A percentile compares a stretch with the other conserved stretches of the same genome.
Conservation (phyloP, 2,113 vertebrate species). For the Quiscalus mexicanus region DNA sequence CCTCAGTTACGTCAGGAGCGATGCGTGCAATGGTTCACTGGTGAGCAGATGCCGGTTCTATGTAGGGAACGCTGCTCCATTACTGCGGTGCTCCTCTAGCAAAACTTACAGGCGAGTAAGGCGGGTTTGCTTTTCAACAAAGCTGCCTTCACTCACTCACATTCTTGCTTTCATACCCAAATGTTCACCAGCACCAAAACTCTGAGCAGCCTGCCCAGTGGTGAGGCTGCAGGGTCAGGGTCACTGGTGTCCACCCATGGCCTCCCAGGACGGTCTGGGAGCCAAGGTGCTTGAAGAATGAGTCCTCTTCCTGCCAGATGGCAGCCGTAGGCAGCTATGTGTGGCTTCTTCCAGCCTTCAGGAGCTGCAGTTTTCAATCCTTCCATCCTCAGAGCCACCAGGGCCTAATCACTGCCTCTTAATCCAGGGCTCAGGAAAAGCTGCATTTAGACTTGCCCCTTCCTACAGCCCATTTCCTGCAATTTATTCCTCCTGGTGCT, state of each 20-base stretch:
- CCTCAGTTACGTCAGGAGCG: slow-evolving; percentile 4
- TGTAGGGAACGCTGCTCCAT: background rate
- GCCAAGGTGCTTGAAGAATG: background rate
- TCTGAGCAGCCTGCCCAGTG: background rate
- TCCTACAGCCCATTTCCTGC: background rate
- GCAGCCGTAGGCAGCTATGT: background rate
- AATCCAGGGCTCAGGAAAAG: background rate
- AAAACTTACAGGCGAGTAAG: background rate
- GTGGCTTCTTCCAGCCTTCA: background rate
- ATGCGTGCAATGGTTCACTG: background rate
- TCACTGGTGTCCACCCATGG: too few species aligned
- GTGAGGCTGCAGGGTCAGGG: background rate
- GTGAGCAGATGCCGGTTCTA: background rate
- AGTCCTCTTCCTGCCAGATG: rapidly evolving
- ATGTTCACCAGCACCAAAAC: background rate
- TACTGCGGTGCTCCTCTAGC: rapidly evolving
- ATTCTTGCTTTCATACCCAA: background rate
- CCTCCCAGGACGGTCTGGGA: background rate
- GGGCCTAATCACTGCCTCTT: background rate
- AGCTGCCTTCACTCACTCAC: background rate
- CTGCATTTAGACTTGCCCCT: background rate
- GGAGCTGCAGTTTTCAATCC: background rate
- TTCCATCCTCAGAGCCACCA: background rate
- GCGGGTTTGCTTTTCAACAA: background rate
- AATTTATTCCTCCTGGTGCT: background rate